phyloP scores from a whole-genome alignment of 2,113 vertebrate species.

The Zosterops pallidus region DNA sequence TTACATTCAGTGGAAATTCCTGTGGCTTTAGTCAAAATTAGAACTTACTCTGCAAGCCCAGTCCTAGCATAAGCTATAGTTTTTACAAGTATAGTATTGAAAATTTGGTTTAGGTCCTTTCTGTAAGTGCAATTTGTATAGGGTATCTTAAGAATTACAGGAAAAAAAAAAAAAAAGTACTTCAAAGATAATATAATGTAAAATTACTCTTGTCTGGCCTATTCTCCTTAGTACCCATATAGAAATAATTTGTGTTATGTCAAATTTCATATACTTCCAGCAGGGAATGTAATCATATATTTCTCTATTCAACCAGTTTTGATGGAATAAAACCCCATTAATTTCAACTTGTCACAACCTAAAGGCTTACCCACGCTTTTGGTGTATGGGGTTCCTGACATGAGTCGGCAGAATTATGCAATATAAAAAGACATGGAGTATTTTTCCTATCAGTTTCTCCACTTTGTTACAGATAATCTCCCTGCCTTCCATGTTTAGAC shows the following conservation, averaged over 20 bases:
- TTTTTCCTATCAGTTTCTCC: not conserved
- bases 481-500: not conserved
- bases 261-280: not conserved
- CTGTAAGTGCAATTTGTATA: not conserved
- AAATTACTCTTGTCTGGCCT: not conserved
- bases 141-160: not conserved
- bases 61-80: not conserved
- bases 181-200: not conserved
- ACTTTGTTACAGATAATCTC: not conserved
- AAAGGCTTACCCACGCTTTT: not conserved
- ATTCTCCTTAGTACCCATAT: not conserved
- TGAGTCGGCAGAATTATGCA: rapidly evolving
- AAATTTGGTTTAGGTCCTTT: not conserved
- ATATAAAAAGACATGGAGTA: not conserved
- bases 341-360: not conserved
- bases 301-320: not conserved
- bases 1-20: not conserved
- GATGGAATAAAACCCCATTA: not conserved
- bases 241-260: not conserved
- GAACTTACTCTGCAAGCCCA: not conserved
- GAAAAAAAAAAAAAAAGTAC: not conserved
- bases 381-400: rapidly evolving
- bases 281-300: not conserved
- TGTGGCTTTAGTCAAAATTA: not conserved
- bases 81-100: not conserved